phyloP scores from a whole-genome alignment of 2,888 invertebrate genomes.

The Agonopterix alstromeriana region DNA sequence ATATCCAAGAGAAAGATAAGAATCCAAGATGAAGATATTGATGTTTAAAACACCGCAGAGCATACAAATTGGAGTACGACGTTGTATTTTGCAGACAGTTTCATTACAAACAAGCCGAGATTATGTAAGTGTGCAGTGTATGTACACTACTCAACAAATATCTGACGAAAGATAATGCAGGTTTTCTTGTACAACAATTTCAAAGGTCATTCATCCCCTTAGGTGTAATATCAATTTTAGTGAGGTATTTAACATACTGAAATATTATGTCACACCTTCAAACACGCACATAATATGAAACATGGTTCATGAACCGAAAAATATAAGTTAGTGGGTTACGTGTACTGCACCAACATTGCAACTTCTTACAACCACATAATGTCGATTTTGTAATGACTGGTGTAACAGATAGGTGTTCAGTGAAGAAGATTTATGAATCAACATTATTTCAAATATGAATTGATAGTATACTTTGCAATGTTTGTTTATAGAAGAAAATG shows the following conservation, averaged over 20 bases:
- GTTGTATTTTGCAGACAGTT: background rate
- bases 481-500: background rate
- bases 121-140: background rate
- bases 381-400: conserved; percentile 13
- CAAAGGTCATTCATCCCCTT: no score
- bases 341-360: conserved; percentile 12
- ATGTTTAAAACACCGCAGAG: no score
- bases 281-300: conserved; percentile 5
- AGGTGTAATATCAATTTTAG: no score
- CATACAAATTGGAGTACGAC: background rate
- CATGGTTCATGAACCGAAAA: conserved; percentile 12
- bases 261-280: background rate
- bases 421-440: background rate
- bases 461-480: no score
- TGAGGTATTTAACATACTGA: background rate
- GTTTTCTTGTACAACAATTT: no score
- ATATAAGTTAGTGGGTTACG: conserved; percentile 19
- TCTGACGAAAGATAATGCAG: background rate
- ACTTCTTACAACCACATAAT: conserved; percentile 19
- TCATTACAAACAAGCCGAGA: no score
- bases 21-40: no score
- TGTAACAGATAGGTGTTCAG: conserved; percentile 9
- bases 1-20: no score
- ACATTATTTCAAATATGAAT: no score
- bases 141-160: background rate